Base-by-base conservation (phyloP, 2,797 vertebrate species). In the Sebastes kiyomatsui region DNA sequence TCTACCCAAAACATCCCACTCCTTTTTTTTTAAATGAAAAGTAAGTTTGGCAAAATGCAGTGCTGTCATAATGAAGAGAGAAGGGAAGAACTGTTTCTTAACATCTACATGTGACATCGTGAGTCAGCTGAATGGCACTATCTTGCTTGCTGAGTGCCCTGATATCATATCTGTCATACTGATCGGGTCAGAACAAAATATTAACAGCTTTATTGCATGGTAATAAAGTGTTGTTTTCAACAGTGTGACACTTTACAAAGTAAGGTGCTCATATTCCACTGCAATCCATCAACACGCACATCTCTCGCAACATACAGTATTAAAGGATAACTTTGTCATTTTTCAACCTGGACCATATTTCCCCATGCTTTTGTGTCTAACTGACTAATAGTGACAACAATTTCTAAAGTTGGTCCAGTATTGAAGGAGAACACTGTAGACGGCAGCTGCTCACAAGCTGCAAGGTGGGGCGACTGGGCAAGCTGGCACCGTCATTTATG, bases 121-220 rank as follows among this genome's bases (percentile, higher is more conserved):
- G 73, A 84, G 77, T 90, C 81, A 80, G 58, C 82, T 66, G 52
- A 75, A 72, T 20, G 59, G 59, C 35, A 58, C 22, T 30, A 72
- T 74, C n/a, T 69, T 66, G 70, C 62, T 60, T 65, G 59, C 75
- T 64, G 62, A 61, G 67, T 59, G 89, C n/a, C 72, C 80, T 87
- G 59, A 60, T 84, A 87, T 86, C 67, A 81, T 61, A 79, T 82
- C 4, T 14, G 2, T 61, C 42, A 30, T 52, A 12, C n/a, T 46
- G 52, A 30, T 49, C 4, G 1, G 2, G 10, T 64, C 30, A 62
- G 20, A 64, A 42, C 8, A 46, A 75, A 56, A 70, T 5, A 46
- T 22, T 2, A 46, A 58, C 22, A 35, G 20, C 56, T 71, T 56
- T 30, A 33, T 42, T 67, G 11, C 2, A 25, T 9, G 14, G 14